Percentiles rank a stretch among this genome's conserved stretches.
Conservation (phyloP, 2,113 vertebrate genomes). For the Gorsachius goisagi region DNA sequence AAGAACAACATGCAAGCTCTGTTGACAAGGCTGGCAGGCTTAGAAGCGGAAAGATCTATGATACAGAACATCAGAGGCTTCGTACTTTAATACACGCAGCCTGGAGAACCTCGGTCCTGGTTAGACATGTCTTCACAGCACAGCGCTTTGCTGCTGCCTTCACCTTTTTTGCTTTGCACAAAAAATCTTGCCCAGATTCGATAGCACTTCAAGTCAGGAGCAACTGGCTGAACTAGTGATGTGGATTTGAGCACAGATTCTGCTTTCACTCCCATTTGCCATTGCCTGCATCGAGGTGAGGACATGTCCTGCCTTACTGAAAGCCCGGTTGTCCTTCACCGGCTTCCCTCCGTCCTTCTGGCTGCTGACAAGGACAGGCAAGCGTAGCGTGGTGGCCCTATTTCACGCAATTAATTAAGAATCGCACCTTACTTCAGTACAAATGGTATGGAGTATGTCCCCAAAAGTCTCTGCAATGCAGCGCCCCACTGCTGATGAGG, state of each 20-base stretch:
- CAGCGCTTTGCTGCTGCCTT: neutral
- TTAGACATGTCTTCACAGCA: neutral
- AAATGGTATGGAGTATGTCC: neutral
- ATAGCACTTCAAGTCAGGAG: neutral
- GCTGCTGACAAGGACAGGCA: neutral
- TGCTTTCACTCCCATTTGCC: neutral
- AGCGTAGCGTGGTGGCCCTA: rapidly evolving
- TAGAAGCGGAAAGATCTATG: neutral
- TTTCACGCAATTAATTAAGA: neutral
- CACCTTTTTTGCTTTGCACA: neutral
- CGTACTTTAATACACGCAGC: neutral
- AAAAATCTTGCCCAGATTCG: neutral
- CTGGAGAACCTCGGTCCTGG: neutral
- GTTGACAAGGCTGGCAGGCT: neutral
- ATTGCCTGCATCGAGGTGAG: rapidly evolving
- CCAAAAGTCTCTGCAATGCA: neutral
- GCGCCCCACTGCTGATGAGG: neutral
- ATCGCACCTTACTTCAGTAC: neutral
- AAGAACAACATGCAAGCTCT: neutral
- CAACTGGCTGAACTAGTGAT: neutral
- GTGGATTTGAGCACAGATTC: neutral
- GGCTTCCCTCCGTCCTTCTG: neutral
- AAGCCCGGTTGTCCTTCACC: neutral
- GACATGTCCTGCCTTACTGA: neutral
- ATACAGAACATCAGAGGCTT: neutral